Percentiles rank a stretch among this genome's conserved stretches.
These are phyloP conservation scores for Nothobranchius furzeri DNA, from an alignment of 2,113 vertebrate species.

Conservation along the genomic window DNA sequence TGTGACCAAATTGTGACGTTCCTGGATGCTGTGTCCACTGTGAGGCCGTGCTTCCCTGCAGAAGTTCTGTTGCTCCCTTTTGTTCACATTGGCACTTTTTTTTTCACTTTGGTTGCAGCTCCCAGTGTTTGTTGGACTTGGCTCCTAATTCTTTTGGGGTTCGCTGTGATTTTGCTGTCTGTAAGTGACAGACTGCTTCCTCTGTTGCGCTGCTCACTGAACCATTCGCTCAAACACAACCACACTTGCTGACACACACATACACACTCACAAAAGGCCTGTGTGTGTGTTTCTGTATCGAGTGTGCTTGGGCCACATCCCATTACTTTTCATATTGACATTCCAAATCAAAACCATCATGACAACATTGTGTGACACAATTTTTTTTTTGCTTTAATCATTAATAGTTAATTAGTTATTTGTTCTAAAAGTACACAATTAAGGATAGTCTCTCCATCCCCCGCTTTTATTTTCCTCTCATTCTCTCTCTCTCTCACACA, in stretches of 20 bases:
- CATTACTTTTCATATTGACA: constrained; percentile 2
- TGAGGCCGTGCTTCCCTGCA: constrained; percentile 43
- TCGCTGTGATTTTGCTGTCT: constrained; percentile 56
- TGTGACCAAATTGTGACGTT: constrained; percentile 44
- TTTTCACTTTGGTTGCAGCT: neutral
- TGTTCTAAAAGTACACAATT: too few species aligned
- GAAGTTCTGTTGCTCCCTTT: constrained; percentile 27
- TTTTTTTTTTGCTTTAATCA: too few species aligned
- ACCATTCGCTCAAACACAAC: constrained; percentile 30
- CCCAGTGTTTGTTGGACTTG: constrained; percentile 39
- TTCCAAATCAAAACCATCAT: neutral
- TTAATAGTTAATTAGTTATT: too few species aligned
- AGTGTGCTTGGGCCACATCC: neutral
- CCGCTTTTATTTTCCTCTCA: too few species aligned
- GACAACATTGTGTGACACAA: too few species aligned
- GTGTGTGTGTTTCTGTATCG: constrained; percentile 3
- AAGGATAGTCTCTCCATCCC: too few species aligned
- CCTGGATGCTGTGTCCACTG: constrained; percentile 27
- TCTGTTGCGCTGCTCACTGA: constrained; percentile 44
- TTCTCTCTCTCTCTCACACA: too few species aligned
- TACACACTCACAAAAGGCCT: constrained; percentile 26
- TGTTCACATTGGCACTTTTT: constrained; percentile 30
- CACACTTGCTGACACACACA: constrained; percentile 44
- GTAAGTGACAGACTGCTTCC: constrained; percentile 38
- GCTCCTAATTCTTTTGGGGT: constrained; percentile 41